Base-by-base conservation (phyloP, 2,888 invertebrate species). In the Hedychridium roseum region DNA sequence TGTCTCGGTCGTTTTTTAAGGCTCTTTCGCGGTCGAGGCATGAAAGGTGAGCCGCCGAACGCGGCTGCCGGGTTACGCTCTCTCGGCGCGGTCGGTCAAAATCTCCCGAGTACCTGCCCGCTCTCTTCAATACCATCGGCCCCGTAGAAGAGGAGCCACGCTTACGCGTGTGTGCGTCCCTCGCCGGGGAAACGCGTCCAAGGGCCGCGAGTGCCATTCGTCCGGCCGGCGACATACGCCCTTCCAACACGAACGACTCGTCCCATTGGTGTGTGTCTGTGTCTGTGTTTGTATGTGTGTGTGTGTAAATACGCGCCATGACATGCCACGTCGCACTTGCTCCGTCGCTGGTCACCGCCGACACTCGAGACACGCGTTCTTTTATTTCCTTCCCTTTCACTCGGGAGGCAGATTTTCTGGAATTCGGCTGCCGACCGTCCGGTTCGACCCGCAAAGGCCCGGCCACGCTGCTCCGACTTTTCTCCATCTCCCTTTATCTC, bases 41-140 rank as follows among this genome's bases (percentile, higher is more conserved):
- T 68, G 67, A 68, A 69, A 71, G 68, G 54, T 64, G 68, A 69
- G 64, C 63, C 61, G 62, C 59, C 52, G 45, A 58, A 57, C 64
- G 54, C 50, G 57, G 60, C 70, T 68, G 62, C 70, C 62, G 69
- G 46, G 60, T 70, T 70, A 69, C 69, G 63, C 69, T 57, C 50
- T 17, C 27, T 27, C 9, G n/a, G 9, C 38, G 41, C 50, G 56
- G 43, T 48, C 53, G 38, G 41, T 47, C 52, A 55, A 60, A 63
- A 49, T 54, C 54, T 45, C 37, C 28, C 17, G 43, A 27, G 40
- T 48, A 39, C 50, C 45, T 44, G 50, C 47, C 50, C 43, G 44
- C 37, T 6, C 14, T 50, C 54, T 40, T 49, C 53, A 48, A 50
- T 53, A 41, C 41, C 42, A n/a, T n/a, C n/a, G n/a, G n/a, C n/a